phyloP scores from a whole-genome alignment of 2,888 invertebrate species.

The Chaitophorus viminalis region DNA sequence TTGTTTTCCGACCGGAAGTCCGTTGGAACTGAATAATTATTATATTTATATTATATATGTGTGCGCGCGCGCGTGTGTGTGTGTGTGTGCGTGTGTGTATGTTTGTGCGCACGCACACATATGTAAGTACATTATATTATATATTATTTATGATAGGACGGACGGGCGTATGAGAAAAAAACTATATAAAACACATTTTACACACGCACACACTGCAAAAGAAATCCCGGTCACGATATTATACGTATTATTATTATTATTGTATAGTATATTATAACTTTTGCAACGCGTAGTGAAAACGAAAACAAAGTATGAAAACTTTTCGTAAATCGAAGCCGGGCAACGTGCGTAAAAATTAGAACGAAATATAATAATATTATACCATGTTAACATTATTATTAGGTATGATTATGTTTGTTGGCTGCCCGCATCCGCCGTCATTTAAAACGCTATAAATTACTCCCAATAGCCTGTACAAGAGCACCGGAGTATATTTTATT shows the following conservation, averaged over 20 bases:
- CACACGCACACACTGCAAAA: not conserved
- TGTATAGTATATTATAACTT: not conserved
- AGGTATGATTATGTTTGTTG: too few relatives aligned
- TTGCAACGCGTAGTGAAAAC: not conserved
- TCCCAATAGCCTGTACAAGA: not conserved
- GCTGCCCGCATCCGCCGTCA: constrained; percentile 43
- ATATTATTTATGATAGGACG: not conserved
- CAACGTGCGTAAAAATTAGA: not conserved
- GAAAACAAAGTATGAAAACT: too few relatives aligned
- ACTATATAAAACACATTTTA: not conserved
- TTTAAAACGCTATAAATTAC: constrained; percentile 39
- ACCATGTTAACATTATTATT: not conserved
- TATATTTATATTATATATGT: not conserved
- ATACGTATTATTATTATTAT: too few relatives aligned
- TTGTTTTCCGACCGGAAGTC: not conserved
- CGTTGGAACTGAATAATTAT: not conserved
- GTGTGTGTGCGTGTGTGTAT: not conserved
- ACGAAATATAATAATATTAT: not conserved
- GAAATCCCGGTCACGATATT: constrained; percentile 11
- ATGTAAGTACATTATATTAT: not conserved
- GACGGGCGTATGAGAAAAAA: constrained; percentile 1
- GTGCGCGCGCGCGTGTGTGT: not conserved
- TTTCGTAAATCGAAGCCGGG: too few relatives aligned
- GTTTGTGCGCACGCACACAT: not conserved
- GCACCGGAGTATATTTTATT: too few relatives aligned